Percentiles rank a stretch among this genome's conserved stretches.
Conservation (phyloP, 2,888 invertebrate species). For the Ormyrus rosae region DNA sequence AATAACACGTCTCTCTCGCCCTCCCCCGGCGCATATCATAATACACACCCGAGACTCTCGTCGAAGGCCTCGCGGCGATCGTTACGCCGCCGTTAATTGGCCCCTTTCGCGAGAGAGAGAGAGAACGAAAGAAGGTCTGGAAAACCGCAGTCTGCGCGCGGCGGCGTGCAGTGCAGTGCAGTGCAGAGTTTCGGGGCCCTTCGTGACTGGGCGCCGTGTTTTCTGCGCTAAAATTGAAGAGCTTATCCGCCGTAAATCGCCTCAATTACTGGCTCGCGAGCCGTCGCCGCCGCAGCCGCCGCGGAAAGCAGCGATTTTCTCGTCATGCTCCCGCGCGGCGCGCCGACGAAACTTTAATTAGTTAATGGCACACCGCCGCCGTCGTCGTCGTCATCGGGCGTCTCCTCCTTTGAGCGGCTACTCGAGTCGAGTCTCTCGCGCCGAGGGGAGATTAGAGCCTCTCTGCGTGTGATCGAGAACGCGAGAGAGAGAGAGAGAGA, state of each 20-base stretch:
- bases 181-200: constrained; percentile 45
- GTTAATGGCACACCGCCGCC: constrained; percentile 58
- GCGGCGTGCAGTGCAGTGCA: background rate
- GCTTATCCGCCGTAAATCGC: constrained; percentile 64
- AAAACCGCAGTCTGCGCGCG: background rate
- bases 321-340: constrained; percentile 54
- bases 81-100: constrained; percentile 3
- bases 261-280: constrained; percentile 60
- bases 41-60: background rate
- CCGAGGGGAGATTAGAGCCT: background rate
- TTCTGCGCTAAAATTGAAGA: constrained; percentile 67
- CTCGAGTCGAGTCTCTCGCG: background rate
- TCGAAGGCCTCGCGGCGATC: background rate
- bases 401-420: background rate
- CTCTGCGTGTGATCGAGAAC: background rate
- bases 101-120: background rate
- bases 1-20: background rate
- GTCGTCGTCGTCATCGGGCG: background rate
- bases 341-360: constrained; percentile 65
- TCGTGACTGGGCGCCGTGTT: constrained; percentile 67
- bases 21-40: background rate
- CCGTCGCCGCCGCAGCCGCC: background rate
- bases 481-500: no score
- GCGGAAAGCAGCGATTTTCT: constrained; percentile 65
- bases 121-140: background rate